phyloP scores from a whole-genome alignment of 2,888 invertebrate species.

The Dryomyza anilis region DNA sequence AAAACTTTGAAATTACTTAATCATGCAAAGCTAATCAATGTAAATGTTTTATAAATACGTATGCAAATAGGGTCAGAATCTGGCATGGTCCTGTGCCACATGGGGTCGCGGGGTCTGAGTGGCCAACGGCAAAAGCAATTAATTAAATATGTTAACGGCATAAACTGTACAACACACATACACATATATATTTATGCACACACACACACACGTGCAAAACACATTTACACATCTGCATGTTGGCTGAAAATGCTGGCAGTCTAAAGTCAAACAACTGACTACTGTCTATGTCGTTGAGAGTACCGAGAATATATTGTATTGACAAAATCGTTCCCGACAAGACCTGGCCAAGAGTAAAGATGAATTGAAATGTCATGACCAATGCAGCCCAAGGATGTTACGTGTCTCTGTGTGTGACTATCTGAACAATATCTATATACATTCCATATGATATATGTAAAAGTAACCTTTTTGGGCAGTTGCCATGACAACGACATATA shows the following conservation, averaged over 20 bases:
- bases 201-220: neutral
- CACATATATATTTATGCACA: neutral
- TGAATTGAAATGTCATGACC: neutral
- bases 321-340: neutral
- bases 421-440: too few species aligned
- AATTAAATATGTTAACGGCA: conserved; percentile 14
- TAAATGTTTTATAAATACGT: conserved; percentile 16
- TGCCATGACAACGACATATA: conserved; percentile 1
- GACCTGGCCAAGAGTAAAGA: neutral
- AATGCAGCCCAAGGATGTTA: too few species aligned
- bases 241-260: neutral
- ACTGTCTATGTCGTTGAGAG: neutral
- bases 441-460: neutral
- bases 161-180: neutral
- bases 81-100: neutral
- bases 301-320: too few species aligned
- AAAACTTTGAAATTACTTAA: conserved; percentile 18
- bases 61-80: conserved; percentile 4
- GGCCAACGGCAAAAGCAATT: conserved; percentile 16
- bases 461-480: neutral
- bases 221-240: neutral
- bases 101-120: neutral
- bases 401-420: too few species aligned
- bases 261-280: neutral
- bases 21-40: conserved; percentile 21